Evolutionary conservation across 2,888 invertebrate genomes (phyloP).

Genomic region (Clivina fossor): DNA sequence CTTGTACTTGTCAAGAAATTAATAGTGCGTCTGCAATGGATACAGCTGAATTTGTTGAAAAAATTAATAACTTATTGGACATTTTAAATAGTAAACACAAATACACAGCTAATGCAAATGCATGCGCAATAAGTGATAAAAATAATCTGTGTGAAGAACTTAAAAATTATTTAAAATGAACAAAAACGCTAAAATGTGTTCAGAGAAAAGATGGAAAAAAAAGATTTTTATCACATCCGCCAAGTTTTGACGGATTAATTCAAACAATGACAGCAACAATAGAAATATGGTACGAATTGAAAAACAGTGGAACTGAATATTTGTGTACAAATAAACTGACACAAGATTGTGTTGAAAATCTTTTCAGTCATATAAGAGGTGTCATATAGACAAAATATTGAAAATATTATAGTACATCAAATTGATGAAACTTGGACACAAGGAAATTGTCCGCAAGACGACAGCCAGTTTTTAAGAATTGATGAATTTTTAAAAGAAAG

Average conservation of each 20-base stretch:
- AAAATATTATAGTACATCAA: slow-evolving; percentile 7
- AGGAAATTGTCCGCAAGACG: slow-evolving; percentile 1
- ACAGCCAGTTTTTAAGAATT: background rate
- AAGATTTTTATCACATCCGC: background rate
- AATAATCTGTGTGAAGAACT: slow-evolving; percentile 1
- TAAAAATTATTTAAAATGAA: background rate
- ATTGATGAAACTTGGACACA: slow-evolving; percentile 4
- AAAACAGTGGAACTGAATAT: background rate
- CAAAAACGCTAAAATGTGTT: slow-evolving; percentile 7
- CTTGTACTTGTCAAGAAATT: background rate
- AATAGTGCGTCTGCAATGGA: slow-evolving; percentile 1
- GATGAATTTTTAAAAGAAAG: slow-evolving; percentile 1
- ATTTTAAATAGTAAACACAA: slow-evolving; percentile 10
- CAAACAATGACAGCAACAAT: background rate
- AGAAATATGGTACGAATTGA: background rate
- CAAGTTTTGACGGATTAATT: background rate
- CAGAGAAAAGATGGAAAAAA: background rate
- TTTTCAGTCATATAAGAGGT: slow-evolving; percentile 6
- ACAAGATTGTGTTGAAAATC: slow-evolving; percentile 8
- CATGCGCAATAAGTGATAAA: background rate
- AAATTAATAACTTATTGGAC: slow-evolving; percentile 3
- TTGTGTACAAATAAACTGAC: slow-evolving; percentile 1
- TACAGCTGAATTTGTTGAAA: slow-evolving; percentile 10
- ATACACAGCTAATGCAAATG: slow-evolving; percentile 1
- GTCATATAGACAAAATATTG: background rate